Evolutionary conservation across 2,888 invertebrate genomes (phyloP).

Genomic region (Protodeltote pygarga): DNA sequence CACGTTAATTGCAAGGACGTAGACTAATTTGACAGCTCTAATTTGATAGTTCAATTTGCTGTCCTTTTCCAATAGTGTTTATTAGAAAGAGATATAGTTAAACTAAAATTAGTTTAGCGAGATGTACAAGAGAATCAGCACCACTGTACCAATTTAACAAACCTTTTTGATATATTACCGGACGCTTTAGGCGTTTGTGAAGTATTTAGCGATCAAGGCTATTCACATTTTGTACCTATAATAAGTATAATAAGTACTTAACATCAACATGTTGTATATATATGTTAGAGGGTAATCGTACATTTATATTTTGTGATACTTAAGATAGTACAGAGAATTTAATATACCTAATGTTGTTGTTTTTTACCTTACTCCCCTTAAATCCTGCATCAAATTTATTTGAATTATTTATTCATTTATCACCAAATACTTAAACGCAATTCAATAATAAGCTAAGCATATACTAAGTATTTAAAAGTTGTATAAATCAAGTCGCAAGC

Average conservation of each 20-base stretch:
- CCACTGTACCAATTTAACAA: background rate
- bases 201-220: slow-evolving; percentile 11
- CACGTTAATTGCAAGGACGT: no score
- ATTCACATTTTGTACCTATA: slow-evolving; percentile 11
- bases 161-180: background rate
- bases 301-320: slow-evolving; percentile 64
- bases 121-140: background rate
- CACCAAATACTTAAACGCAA: no score
- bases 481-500: no score
- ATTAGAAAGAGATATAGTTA: no score
- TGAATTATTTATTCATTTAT: no score
- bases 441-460: no score
- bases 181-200: background rate
- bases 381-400: background rate
- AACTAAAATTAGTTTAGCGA: no score
- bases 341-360: slow-evolving; percentile 15
- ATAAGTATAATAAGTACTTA: slow-evolving; percentile 16
- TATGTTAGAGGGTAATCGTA: slow-evolving; percentile 43
- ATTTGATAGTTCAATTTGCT: no score
- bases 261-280: slow-evolving; percentile 46
- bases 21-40: no score
- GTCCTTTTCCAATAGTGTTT: no score
- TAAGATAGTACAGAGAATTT: slow-evolving; percentile 55
- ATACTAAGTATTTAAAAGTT: no score
- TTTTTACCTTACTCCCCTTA: slow-evolving; percentile 4